Conservation (phyloP, 2,797 vertebrate species). For the Chelon auratus region DNA sequence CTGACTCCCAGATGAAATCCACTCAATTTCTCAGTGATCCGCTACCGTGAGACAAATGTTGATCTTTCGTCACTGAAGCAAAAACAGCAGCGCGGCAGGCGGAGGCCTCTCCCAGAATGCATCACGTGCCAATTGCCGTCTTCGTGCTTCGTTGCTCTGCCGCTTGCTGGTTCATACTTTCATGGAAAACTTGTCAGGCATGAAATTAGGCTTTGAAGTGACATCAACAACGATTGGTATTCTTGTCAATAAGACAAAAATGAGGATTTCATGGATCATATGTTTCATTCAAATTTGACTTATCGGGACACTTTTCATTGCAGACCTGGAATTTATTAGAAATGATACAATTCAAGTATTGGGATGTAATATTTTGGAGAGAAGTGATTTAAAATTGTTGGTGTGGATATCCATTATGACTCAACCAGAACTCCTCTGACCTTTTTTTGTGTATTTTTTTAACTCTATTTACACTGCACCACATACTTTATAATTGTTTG, state of each 20-base stretch:
- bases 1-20: conserved; percentile 74
- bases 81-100: conserved; percentile 34
- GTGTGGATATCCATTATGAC: background rate
- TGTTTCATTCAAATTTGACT: conserved; percentile 36
- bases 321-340: conserved; percentile 22
- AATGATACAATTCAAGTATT: background rate
- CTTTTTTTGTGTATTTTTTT: background rate
- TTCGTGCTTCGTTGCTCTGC: conserved; percentile 11
- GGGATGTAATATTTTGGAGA: background rate
- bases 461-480: background rate
- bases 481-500: background rate
- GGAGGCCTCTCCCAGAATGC: conserved; percentile 48
- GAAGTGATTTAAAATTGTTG: background rate
- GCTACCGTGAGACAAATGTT: conserved; percentile 78
- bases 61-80: conserved; percentile 63
- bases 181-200: conserved; percentile 30
- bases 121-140: conserved; percentile 22
- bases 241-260: conserved; percentile 40
- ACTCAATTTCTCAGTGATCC: conserved; percentile 70
- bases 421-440: background rate
- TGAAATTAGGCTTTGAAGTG: conserved; percentile 43
- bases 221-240: conserved; percentile 13
- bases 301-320: conserved; percentile 7
- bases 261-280: conserved; percentile 14
- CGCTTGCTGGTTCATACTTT: conserved; percentile 18